These are phyloP conservation scores for Paralichthys olivaceus DNA, from an alignment of 2,113 vertebrate species.

Conservation along the genomic window DNA sequence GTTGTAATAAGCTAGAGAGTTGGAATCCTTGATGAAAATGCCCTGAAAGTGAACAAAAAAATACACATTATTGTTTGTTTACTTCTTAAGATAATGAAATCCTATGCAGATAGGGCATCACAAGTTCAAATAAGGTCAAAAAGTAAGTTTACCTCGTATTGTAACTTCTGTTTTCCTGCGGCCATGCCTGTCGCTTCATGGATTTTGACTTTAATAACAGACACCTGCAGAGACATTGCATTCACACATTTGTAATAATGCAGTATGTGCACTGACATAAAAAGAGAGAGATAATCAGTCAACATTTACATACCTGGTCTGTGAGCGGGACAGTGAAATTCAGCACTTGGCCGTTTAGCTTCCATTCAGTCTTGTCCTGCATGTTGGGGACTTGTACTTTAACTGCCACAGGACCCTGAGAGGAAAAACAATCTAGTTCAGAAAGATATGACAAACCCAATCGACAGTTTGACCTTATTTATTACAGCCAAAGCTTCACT, in stretches of 20 bases:
- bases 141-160: constrained; percentile 89
- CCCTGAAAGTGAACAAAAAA: constrained; percentile 83
- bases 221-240: constrained; percentile 85
- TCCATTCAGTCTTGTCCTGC: constrained; percentile 99
- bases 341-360: constrained; percentile 93
- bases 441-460: neutral
- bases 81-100: neutral
- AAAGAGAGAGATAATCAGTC: neutral
- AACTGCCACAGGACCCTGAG: constrained; percentile 94
- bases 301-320: constrained; percentile 87
- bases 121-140: neutral
- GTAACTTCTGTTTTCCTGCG: constrained; percentile 97
- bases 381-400: constrained; percentile 99
- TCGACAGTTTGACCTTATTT: neutral
- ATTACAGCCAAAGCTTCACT: neutral
- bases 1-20: constrained; percentile 98
- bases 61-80: neutral
- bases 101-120: neutral
- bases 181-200: constrained; percentile 98
- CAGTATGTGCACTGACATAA: neutral
- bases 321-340: constrained; percentile 96
- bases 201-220: constrained; percentile 99
- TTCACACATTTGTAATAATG: neutral
- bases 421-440: neutral
- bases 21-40: constrained; percentile 99